These are phyloP conservation scores for Choristoneura rosaceana DNA, from an alignment of 2,888 invertebrate species.

Conservation along the genomic window DNA sequence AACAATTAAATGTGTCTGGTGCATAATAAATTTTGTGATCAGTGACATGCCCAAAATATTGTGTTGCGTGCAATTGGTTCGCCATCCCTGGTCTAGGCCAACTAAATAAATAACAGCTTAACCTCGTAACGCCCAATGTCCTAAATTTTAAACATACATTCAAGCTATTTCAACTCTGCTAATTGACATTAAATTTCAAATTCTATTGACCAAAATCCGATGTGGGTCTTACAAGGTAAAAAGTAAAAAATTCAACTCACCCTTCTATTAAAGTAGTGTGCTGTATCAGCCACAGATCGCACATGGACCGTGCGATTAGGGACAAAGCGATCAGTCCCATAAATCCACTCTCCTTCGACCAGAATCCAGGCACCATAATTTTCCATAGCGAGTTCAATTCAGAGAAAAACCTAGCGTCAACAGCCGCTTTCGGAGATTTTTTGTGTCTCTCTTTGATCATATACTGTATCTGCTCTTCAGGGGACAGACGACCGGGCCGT, in stretches of 20 bases:
- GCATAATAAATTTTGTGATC: no score
- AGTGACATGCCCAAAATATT: no score
- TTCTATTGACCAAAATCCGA: no score
- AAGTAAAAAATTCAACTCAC: conserved; percentile 69
- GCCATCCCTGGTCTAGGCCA: no score
- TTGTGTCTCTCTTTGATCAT: conserved; percentile 90
- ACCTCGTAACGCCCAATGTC: no score
- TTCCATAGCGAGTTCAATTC: conserved; percentile 89
- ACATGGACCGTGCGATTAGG: conserved; percentile 94
- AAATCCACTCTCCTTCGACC: conserved; percentile 91
- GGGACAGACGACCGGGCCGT: conserved; percentile 62
- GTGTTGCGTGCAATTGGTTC: no score
- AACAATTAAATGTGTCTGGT: no score
- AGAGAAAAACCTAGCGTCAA: conserved; percentile 90
- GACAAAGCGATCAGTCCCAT: conserved; percentile 91
- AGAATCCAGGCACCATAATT: conserved; percentile 92
- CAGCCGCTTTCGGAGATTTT: conserved; percentile 88
- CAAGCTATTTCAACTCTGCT: no score
- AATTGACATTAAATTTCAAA: no score
- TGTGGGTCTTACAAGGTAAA: no score
- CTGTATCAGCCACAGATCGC: conserved; percentile 99
- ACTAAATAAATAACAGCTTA: no score
- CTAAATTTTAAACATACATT: no score
- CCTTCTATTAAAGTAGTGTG: conserved; percentile 97
- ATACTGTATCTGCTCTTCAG: conserved; percentile 91